Base-by-base conservation (phyloP, 2,888 invertebrate species). In the Nemoura dubitans region DNA sequence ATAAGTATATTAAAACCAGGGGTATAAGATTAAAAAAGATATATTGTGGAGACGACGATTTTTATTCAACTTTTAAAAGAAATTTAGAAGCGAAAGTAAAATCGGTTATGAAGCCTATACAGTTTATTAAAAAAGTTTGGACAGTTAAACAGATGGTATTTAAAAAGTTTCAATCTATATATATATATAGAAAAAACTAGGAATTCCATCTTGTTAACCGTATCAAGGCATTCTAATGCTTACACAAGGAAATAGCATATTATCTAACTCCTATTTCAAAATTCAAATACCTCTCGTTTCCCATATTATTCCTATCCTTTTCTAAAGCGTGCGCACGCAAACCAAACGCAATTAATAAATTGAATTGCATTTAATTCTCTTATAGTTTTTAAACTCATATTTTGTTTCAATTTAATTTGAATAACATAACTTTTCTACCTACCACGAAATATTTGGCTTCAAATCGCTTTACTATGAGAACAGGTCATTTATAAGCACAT, bases 121-220 rank as follows among this genome's bases (percentile, higher is more conserved):
- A 59, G 59, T 59, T 59, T 59, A 59, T 59, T 59, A 59, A 59
- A 59, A 59, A 59, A 59, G 59, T 59, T 59, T 59, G 10, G 59
- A 59, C 59, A 59, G 59, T 81, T 30, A 28, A 84, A 84, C 30
- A 84, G 28, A 30, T 84, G 27, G 28, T 28, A 30, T 84, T 28
- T 84, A 84, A 84, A 84, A 84, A 84, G 43, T 84, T 84, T n/a
- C 76, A 27, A 42, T n/a, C n/a, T n/a, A n/a, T n/a, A n/a, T n/a
- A n/a, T n/a, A n/a, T n/a, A n/a, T 27, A 36, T 36, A 10, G 36
- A 42, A 84, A n/a, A 27, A n/a, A 42, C 16, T 42, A 42, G 21
- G 28, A 36, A 26, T 27, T 76, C 27, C 28, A 84, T 84, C 36
- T 26, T 6, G 83, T 83, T 29, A 29, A 83, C 28, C 26, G 76